Percentiles rank a stretch among this genome's conserved stretches.
phyloP scores from a whole-genome alignment of 2,888 invertebrate species.

The Dromius quadrimaculatus region DNA sequence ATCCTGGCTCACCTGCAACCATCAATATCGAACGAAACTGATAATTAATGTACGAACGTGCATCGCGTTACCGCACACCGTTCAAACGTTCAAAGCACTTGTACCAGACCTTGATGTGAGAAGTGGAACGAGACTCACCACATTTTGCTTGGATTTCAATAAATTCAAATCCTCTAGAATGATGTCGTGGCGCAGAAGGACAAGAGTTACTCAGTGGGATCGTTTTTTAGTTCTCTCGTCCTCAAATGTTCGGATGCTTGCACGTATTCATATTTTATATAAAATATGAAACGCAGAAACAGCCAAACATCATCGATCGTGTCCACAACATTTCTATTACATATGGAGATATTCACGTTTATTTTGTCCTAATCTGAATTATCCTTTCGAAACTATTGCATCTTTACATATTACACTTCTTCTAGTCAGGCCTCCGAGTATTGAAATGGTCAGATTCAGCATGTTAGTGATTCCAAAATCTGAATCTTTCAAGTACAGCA shows the following conservation, averaged over 20 bases:
- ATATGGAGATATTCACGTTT: too few species aligned
- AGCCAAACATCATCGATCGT: slow-evolving; percentile 19
- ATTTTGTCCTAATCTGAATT: too few species aligned
- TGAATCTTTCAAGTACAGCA: too few species aligned
- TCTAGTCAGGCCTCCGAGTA: too few species aligned
- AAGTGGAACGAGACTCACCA: not conserved
- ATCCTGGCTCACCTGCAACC: slow-evolving; percentile 50
- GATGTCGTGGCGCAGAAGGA: slow-evolving; percentile 16
- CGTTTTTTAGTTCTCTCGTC: not conserved
- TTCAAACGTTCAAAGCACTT: not conserved
- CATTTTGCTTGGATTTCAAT: slow-evolving; percentile 25
- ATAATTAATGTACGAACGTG: slow-evolving; percentile 50
- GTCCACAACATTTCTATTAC: too few species aligned
- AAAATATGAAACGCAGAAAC: slow-evolving; percentile 47
- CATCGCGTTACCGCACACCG: slow-evolving; percentile 11
- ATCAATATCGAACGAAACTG: slow-evolving; percentile 50
- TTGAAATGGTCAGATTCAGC: too few species aligned
- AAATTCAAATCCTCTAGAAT: slow-evolving; percentile 34
- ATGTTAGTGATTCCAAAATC: too few species aligned
- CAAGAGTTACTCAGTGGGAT: slow-evolving; percentile 1
- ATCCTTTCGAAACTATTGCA: too few species aligned
- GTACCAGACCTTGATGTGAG: not conserved
- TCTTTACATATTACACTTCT: too few species aligned
- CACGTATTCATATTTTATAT: slow-evolving; percentile 44
- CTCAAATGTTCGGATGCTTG: slow-evolving; percentile 19